Evolutionary conservation across 2,888 invertebrate genomes (phyloP).

Genomic region (Standfussiana lucernea): DNA sequence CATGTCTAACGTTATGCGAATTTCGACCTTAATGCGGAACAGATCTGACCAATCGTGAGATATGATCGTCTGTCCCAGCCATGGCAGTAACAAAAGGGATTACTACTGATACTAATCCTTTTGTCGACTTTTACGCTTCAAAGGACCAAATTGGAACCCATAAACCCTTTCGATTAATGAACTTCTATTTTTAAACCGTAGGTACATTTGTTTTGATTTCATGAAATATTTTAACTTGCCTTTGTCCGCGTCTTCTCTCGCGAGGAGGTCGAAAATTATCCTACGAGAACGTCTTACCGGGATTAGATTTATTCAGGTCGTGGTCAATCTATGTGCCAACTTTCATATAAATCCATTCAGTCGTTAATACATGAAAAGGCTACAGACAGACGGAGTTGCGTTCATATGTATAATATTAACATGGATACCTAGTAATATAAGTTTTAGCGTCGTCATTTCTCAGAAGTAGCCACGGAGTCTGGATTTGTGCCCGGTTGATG

Average conservation of each 20-base stretch:
- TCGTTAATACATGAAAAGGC: not conserved
- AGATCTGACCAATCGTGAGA: not conserved
- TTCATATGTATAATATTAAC: not conserved
- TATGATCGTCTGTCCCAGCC: not conserved
- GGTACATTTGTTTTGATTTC: not conserved
- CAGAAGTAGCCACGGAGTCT: too few relatives aligned
- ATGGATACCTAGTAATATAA: not conserved
- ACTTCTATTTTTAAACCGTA: not conserved
- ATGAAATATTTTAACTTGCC: not conserved
- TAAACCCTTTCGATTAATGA: not conserved
- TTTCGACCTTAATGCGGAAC: not conserved
- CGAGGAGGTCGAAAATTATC: not conserved
- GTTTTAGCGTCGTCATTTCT: too few relatives aligned
- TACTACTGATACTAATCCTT: conserved; percentile 1
- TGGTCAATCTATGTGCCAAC: not conserved
- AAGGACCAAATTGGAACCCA: not conserved
- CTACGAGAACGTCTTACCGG: not conserved
- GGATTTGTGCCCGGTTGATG: too few relatives aligned
- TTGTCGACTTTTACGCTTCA: conserved; percentile 5
- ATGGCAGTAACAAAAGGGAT: conserved; percentile 1
- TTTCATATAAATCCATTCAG: not conserved
- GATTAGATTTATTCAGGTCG: not conserved
- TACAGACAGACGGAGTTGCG: not conserved
- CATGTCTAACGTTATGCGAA: not conserved
- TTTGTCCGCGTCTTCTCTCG: not conserved